Conservation (phyloP, 2,888 invertebrate species). For the Theristus sp. region DNA sequence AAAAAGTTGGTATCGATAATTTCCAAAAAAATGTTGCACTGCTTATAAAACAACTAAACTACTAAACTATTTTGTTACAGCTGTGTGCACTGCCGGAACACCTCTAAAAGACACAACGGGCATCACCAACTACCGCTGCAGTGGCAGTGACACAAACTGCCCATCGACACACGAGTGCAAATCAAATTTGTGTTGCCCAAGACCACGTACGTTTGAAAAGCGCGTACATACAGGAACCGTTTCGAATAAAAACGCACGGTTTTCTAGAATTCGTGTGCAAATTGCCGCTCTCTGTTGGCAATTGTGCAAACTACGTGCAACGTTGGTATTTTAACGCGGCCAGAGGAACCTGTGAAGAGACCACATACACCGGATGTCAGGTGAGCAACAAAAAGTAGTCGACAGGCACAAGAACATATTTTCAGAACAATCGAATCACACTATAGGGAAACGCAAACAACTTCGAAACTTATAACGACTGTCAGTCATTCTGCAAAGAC, state of each 20-base stretch:
- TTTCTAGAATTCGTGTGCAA: constrained; percentile 27
- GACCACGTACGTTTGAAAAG: not conserved
- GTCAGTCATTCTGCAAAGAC: not conserved
- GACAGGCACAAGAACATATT: not conserved
- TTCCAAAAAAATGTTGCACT: not conserved
- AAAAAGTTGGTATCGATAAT: not conserved
- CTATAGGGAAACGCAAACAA: not conserved
- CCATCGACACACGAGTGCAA: constrained; percentile 3
- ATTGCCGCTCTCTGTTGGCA: constrained; percentile 23
- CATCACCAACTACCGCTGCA: not conserved
- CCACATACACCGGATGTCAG: constrained; percentile 25
- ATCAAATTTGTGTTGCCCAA: constrained; percentile 3
- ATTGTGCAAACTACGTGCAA: constrained; percentile 25
- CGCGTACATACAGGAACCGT: too few species aligned
- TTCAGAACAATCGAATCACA: too few species aligned
- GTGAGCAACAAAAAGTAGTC: not conserved
- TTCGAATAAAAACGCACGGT: too few species aligned
- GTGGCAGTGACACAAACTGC: not conserved
- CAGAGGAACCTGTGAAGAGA: constrained; percentile 28
- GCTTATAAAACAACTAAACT: not conserved
- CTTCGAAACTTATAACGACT: not conserved
- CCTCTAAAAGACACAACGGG: constrained; percentile 5
- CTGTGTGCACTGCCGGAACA: constrained; percentile 1
- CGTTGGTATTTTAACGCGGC: constrained; percentile 30
- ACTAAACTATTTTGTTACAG: too few species aligned